These are phyloP conservation scores for Grapholita molesta DNA, from an alignment of 1,140 invertebrate species.

Conservation along the genomic window DNA sequence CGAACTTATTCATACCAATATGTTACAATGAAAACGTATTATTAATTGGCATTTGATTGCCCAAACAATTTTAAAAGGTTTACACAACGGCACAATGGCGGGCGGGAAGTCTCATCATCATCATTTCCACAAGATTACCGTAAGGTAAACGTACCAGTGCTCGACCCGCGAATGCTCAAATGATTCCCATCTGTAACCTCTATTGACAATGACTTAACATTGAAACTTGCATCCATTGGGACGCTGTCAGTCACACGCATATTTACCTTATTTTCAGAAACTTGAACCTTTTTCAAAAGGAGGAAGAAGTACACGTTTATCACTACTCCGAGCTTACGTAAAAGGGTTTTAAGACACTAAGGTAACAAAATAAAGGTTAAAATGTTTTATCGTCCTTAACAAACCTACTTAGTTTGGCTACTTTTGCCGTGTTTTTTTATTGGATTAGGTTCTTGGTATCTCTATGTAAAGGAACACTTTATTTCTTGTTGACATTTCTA, in stretches of 20 bases:
- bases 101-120: too few species aligned
- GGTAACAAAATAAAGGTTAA: neutral
- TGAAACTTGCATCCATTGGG: too few species aligned
- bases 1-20: neutral
- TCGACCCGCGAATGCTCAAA: too few species aligned
- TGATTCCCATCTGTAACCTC: too few species aligned
- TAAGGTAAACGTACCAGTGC: too few species aligned
- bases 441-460: neutral
- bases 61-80: neutral
- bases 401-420: neutral
- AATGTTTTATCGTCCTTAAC: neutral
- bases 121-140: too few species aligned
- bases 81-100: too few species aligned
- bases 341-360: neutral
- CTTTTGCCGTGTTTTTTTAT: neutral
- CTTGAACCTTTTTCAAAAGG: too few species aligned
- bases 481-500: slow-evolving; percentile 36
- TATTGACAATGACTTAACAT: too few species aligned
- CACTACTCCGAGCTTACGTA: neutral
- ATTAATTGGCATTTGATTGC: neutral
- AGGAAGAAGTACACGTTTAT: too few species aligned
- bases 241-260: too few species aligned
- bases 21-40: neutral
- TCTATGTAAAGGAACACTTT: neutral
- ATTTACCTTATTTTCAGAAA: too few species aligned